Evolutionary conservation across 2,888 invertebrate genomes (phyloP).

Genomic region (Apodemia duryi): DNA sequence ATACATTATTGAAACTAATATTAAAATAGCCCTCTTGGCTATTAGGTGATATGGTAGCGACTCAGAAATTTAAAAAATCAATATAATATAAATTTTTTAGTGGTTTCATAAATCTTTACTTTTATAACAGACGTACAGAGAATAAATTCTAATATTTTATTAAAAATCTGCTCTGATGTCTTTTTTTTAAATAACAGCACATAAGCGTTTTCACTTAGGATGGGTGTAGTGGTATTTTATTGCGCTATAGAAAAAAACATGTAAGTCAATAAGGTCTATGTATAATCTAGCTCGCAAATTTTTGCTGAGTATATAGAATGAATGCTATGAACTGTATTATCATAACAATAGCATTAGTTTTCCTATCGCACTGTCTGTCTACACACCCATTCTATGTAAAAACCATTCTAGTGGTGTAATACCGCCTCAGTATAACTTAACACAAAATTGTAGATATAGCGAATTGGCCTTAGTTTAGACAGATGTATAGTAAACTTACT

Average conservation of each 20-base stretch:
- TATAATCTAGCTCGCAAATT: too few relatives aligned
- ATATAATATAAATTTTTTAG: too few relatives aligned
- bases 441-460: constrained; percentile 75
- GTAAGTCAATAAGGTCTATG: too few relatives aligned
- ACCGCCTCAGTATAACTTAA: constrained; percentile 33
- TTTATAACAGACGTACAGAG: not conserved
- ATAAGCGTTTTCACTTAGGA: not conserved
- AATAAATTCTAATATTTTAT: not conserved
- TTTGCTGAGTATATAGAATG: too few relatives aligned
- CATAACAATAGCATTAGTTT: not conserved
- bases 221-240: not conserved
- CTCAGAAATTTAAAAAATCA: too few relatives aligned
- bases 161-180: not conserved
- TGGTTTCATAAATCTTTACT: too few relatives aligned
- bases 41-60: too few relatives aligned
- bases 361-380: not conserved
- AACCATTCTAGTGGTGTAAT: not conserved
- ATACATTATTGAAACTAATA: too few relatives aligned
- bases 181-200: not conserved
- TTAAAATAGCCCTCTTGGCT: too few relatives aligned
- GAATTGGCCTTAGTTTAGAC: constrained; percentile 71
- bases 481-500: constrained; percentile 52
- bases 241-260: not conserved
- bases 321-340: not conserved
- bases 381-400: not conserved